Evolutionary conservation across 2,797 vertebrate genomes (phyloP), one percentile per base, ranked within the genome.

Genomic region (Semaprochilodus insignis): DNA sequence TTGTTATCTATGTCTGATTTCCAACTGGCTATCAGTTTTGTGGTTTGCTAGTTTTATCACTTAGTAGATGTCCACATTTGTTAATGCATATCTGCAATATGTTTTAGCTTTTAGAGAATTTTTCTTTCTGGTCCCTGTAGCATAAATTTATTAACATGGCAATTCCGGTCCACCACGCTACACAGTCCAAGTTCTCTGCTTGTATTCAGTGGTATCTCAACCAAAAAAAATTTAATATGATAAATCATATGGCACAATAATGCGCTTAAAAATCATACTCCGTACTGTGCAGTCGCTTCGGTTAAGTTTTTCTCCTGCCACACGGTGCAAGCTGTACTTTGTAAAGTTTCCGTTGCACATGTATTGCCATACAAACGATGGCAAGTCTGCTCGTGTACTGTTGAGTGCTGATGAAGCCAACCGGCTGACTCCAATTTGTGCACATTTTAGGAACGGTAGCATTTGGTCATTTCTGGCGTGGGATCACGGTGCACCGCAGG

Each of bases 381-480:
- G 87, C 85, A 54, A 86, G 85, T 86, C 75, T 88, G 74, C 85
- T 84, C 74, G 81, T 85, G 83, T 86, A 81, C 85, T 88, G 85
- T 81, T 75, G 83, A 85, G 78, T 52, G 62, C 83, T 81, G 74
- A 85, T 81, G 87, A 94, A 93, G 91, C 92, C 91, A 90, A 93
- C 92, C 92, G 92, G 91, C 94, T 93, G 94, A 94, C 92, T 94
- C 92, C 92, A 94, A 94, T 95, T 94, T 94, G 92, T 90, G 92
- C 93, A 93, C 89, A 90, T 93, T 92, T 93, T 91, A 90, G 87
- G 88, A 83, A 94, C 93, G 91, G 87, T 88, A 91, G 94, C 95
- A 96, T 96, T 96, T 96, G 95, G 95, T 94, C 93, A 89, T 93
- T 95, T 93, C 86, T 96, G 95, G 95, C 95, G 82, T 88, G 88